Base-by-base conservation (phyloP, 2,797 vertebrate species). In the Phrynocephalus forsythii region DNA sequence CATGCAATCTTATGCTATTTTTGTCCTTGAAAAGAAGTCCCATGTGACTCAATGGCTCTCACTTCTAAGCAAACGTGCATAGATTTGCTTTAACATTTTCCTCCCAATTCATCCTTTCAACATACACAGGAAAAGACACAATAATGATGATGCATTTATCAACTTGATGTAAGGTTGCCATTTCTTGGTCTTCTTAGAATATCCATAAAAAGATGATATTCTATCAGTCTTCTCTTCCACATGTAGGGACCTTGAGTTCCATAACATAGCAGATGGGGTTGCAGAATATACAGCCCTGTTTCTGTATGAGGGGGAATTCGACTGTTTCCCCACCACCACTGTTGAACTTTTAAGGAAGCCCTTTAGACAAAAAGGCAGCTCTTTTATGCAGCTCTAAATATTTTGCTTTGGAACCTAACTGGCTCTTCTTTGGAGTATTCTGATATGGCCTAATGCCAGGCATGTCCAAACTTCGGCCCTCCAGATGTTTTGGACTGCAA, bases 91-190 rank as follows among this genome's bases (percentile, higher is more conserved):
- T 79, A 66, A n/a, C 90, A 90, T 86, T 56, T 24, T 75, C 84
- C 92, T 88, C 87, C 90, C 90, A 91, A 93, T 79, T 88, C 68
- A 78, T 26, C 85, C 50, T 86, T 33, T 79, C 48, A 77, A 8
- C 38, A 86, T 88, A 33, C 67, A 86, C 71, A 82, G 8, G 0
- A 90, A 89, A 86, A 91, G 56, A 8, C 56, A 66, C 79, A 81
- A 90, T 28, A 80, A 90, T 80, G 30, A 38, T n/a, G 67, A 85
- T 79, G 83, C 76, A 84, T 48, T 81, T 80, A 66, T 18, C 26
- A 38, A 33, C 63, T 81, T 66, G n/a, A 18, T 22, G 3, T 79
- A 79, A 66, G 56, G n/a, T 2, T 73, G 68, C n/a, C 68, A 38
- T 48, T 75, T 81, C n/a, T 63, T 28, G 44, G 7, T 52, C 24